Evolutionary conservation across 2,888 invertebrate genomes (phyloP), one percentile per base, ranked within the genome.

Genomic region (Yponomeuta evonymella): DNA sequence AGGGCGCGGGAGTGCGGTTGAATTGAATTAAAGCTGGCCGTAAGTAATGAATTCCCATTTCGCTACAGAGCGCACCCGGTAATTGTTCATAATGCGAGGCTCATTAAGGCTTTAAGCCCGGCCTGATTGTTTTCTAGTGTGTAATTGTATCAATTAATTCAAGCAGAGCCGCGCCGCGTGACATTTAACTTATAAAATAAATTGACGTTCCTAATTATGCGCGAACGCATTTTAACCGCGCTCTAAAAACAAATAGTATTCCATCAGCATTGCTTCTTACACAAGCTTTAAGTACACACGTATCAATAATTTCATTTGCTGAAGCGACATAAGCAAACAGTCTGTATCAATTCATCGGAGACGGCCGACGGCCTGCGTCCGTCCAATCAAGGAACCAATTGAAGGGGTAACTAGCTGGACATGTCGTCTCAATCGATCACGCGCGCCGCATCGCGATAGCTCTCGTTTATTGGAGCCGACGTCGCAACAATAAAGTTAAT

Each of bases 381-480:
- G 87, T 85, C 86, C 91, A 90, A 91, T 92, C 90, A 89, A 84
- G 86, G 83, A 84, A 81, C 84, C 91, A 91, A 91, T 92, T 91
- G 91, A 88, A 88, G 85, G 89, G 89, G 88, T 90, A 90, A 90
- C 89, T 88, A 88, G 86, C 86, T 88, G 88, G 88, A 88, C 88
- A 85, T 86, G 83, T 87, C 84, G 84, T 82, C 80, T 83, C 84
- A 81, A 89, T 89, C 89, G 87, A 90, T 90, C 90, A 89, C 82
- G 84, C 76, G 79, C 75, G 79, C 79, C 76, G 78, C 80, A 76
- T 66, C 68, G 51, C 79, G 81, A 87, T 87, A 86, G 84, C 84
- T 86, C 85, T 83, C 86, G 83, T 80, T 88, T 86, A 90, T 89
- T 88, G 85, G 80, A 86, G 84, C 81, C 83, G 85, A 86, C 86